Base-by-base conservation (phyloP, 2,113 vertebrate genomes). In the Aleadryas rufinucha region DNA sequence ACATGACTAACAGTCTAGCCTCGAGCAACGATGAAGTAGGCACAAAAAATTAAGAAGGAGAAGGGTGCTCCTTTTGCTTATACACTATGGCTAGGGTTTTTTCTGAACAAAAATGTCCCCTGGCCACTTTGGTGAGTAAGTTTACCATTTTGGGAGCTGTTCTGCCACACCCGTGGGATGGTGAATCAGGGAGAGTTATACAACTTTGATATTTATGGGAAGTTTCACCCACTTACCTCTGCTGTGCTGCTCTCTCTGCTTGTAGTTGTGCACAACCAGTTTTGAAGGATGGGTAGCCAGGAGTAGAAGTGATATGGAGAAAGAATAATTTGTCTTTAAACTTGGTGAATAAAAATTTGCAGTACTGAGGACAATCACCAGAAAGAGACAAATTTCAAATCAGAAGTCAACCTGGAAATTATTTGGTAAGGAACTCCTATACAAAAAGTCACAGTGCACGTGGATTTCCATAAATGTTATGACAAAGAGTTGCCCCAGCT, bases 131-230 rank as follows among this genome's bases (percentile, higher is more conserved):
- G 30, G 54, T 92, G 65, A 91, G 65, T 87, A 92, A 82, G 26
- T 87, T 77, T 35, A 84, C 41, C 37, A 37, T 60, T 89, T 10
- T 86, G 80, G 80, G 68, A 92, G 27, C 64, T 54, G 57, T 54
- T 79, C 10, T 0, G 0, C 71, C 95, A 75, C 85, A 78, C 88
- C 79, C 28, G 0, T 26, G 33, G 72, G 28, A 60, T 82, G 83
- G 76, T 95, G 84, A 95, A 90, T 94, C 96, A 87, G 74, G 17
- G 33, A 16, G 27, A 65, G 44, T 93, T 95, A 78, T 3, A 90
- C 28, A 90, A 78, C 65, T 35, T 39, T 4, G 1, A 47, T 63
- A 18, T 27, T 80, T 26, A 24, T 16, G 19, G 52, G 54, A 1
- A 0, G 33, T 49, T 78, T 81, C 88, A 84, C 12, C 64, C 56